A percentile compares a stretch with the other conserved stretches of the same genome.
Evolutionary conservation across 2,888 invertebrate species (phyloP).

Genomic region (Adela reaumurella): DNA sequence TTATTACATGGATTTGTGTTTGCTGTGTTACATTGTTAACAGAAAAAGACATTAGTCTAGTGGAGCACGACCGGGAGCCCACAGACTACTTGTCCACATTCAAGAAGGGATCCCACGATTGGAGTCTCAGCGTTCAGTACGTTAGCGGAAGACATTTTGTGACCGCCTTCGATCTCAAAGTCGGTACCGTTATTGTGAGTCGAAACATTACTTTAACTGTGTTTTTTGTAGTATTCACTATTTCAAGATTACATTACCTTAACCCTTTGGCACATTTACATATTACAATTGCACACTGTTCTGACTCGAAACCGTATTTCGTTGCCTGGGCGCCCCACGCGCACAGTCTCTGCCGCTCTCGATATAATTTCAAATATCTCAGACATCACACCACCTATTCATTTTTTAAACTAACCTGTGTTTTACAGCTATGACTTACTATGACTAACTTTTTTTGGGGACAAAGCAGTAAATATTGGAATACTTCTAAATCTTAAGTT

Average conservation of each 20-base stretch:
- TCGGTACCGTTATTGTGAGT: constrained; percentile 47
- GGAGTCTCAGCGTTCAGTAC: constrained; percentile 47
- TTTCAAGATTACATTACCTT: not conserved
- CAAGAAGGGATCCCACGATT: constrained; percentile 40
- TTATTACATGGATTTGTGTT: no score
- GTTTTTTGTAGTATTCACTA: constrained; percentile 3
- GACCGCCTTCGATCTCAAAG: constrained; percentile 45
- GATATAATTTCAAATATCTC: no score
- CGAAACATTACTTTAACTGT: constrained; percentile 2
- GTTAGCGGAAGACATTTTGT: constrained; percentile 49
- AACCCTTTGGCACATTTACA: not conserved
- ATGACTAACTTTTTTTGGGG: no score
- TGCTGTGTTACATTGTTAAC: no score
- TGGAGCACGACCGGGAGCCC: constrained; percentile 42
- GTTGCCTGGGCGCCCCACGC: no score
- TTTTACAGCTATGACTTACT: no score
- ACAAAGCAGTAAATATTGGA: no score
- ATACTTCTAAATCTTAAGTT: no score
- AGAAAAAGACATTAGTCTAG: constrained; percentile 12
- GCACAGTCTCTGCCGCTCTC: no score
- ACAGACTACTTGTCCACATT: constrained; percentile 38
- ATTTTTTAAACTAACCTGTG: no score
- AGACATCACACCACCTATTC: no score
- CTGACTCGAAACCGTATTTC: not conserved
- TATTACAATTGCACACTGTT: no score